phyloP scores from a whole-genome alignment of 2,888 invertebrate species.

The Gastrophysa polygoni region DNA sequence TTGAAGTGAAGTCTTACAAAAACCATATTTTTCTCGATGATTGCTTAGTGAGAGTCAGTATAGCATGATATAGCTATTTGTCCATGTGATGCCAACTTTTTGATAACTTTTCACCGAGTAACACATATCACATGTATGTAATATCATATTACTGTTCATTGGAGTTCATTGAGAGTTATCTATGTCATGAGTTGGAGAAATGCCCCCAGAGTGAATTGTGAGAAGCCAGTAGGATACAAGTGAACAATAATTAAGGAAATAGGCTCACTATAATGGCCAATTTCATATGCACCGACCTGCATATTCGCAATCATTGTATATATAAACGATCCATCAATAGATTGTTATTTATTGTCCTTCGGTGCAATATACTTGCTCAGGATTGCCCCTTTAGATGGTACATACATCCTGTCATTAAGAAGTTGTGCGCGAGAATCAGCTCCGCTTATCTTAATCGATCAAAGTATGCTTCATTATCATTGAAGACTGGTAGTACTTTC shows the following conservation, averaged over 20 bases:
- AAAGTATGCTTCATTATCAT: too few species aligned
- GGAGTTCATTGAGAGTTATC: background rate
- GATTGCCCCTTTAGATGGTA: slow-evolving; percentile 25
- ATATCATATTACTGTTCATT: background rate
- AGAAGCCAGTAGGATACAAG: slow-evolving; percentile 15
- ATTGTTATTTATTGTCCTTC: slow-evolving; percentile 24
- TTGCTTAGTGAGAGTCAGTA: too few species aligned
- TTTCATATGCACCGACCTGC: slow-evolving; percentile 25
- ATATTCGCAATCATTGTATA: slow-evolving; percentile 25
- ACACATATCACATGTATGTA: too few species aligned
- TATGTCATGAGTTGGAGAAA: background rate
- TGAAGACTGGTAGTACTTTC: too few species aligned
- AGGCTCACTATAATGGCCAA: slow-evolving; percentile 23
- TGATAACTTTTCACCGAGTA: too few species aligned
- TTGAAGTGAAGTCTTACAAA: too few species aligned
- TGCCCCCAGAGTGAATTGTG: slow-evolving; percentile 2
- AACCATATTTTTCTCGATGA: too few species aligned
- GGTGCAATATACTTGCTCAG: slow-evolving; percentile 23
- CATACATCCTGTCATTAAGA: slow-evolving; percentile 26
- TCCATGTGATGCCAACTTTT: too few species aligned
- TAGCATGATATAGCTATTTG: too few species aligned
- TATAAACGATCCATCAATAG: slow-evolving; percentile 29
- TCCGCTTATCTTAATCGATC: background rate
- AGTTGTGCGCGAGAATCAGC: background rate
- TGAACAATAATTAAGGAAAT: slow-evolving; percentile 26